Percentiles rank a stretch among this genome's conserved stretches.
Evolutionary conservation across 2,888 invertebrate species (phyloP).

Genomic region (Tupiocoris notatus): DNA sequence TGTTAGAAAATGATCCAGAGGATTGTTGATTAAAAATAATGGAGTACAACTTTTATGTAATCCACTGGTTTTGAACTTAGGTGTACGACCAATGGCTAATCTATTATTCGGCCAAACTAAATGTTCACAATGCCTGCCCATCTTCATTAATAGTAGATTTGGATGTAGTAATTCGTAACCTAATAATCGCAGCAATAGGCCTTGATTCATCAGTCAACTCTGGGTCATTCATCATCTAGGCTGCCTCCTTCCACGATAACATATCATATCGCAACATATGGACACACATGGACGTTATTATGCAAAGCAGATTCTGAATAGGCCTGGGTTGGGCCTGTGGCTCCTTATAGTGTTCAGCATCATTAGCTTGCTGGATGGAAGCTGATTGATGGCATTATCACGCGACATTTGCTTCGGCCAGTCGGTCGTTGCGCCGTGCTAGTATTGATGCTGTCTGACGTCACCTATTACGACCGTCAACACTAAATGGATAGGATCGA

Average conservation of each 20-base stretch:
- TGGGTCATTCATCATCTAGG: neutral
- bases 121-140: neutral
- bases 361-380: conserved; percentile 7
- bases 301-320: conserved; percentile 33
- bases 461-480: neutral
- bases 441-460: neutral
- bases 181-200: neutral
- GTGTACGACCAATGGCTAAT: too few species aligned
- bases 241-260: neutral
- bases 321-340: neutral
- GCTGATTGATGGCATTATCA: conserved; percentile 30
- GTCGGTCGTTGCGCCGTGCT: neutral
- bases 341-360: neutral
- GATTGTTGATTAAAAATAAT: too few species aligned
- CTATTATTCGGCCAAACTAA: neutral
- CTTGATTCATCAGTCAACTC: neutral
- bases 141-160: neutral
- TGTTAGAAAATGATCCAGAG: too few species aligned
- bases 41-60: too few species aligned
- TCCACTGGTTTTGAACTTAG: too few species aligned
- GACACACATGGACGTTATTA: conserved; percentile 17
- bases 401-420: conserved; percentile 19
- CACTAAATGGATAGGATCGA: neutral
- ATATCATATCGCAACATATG: neutral
- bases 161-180: neutral